Base-by-base conservation (phyloP, 2,797 vertebrate genomes). In the Anguilla megastoma region DNA sequence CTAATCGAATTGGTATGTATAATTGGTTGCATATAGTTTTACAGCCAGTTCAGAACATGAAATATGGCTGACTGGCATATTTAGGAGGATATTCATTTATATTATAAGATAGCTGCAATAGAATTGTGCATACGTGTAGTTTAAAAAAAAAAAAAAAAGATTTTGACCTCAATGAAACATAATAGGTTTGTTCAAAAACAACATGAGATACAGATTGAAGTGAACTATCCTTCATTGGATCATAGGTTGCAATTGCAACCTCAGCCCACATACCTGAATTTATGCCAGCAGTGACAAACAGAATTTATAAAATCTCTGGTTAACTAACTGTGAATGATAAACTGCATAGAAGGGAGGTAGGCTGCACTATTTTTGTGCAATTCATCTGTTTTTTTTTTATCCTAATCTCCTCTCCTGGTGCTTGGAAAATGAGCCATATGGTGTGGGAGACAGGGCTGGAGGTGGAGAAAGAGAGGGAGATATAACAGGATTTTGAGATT, bases 401-500 rank as follows among this genome's bases (percentile, higher is more conserved):
- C 50, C 41, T 82, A 50, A 82, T 48, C 41, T 82, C 8, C 45
- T 48, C 41, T 76, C 33, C 74, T 50, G 79, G 79, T 24, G 79
- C 45, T 82, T n/a, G 18, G 79, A 50, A 50, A 82, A 82, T 48
- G 41, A 48, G 79, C 79, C 79, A 79, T 82, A 50, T 82, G 45
- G 41, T 6, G 45, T 50, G 45, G 45, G 41, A 82, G 79, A 48
- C 41, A 82, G 79, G 45, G 79, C 41, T 50, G 79, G 79, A 50
- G 79, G 41, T 82, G 41, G 79, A 82, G 79, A n/a, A n/a, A 82
- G 79, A 48, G 45, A 48, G 45, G 79, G 79, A 50, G 79, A 82
- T 50, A 7, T 82, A 82, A 82, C 45, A 82, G 79, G 45, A 79
- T 79, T 79, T 79, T 41, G 33, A 82, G 45, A 82, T 82, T 48